Conservation (phyloP, 2,888 invertebrate genomes). For the Brassicogethes aeneus region DNA sequence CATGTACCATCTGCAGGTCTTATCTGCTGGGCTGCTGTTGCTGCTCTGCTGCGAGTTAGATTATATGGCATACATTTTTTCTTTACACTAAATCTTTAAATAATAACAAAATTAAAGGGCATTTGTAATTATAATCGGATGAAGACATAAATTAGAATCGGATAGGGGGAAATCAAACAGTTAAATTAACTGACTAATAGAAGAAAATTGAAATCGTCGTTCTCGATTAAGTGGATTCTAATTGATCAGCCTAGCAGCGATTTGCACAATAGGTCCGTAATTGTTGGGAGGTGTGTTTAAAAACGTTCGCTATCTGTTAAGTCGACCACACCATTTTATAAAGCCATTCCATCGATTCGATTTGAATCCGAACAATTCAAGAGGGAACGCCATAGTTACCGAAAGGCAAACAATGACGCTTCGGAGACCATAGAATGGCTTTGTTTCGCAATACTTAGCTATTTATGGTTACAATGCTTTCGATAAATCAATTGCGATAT, state of each 20-base stretch:
- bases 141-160: too few species aligned
- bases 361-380: slow-evolving; percentile 21
- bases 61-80: too few species aligned
- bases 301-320: slow-evolving; percentile 15
- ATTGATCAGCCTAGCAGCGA: slow-evolving; percentile 3
- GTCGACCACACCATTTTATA: slow-evolving; percentile 13
- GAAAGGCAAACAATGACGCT: slow-evolving; percentile 1
- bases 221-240: not conserved
- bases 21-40: too few species aligned
- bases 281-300: slow-evolving; percentile 8
- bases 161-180: too few species aligned
- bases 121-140: too few species aligned
- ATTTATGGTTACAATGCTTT: not conserved
- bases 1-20: too few species aligned
- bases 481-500: slow-evolving; percentile 1
- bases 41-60: too few species aligned
- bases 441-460: slow-evolving; percentile 1
- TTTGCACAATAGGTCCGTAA: slow-evolving; percentile 5
- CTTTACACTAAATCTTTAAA: too few species aligned
- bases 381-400: slow-evolving; percentile 9
- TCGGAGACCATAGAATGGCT: not conserved
- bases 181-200: too few species aligned
- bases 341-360: slow-evolving; percentile 17
- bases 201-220: not conserved
- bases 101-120: too few species aligned